Evolutionary conservation across 1,140 invertebrate species (phyloP), one percentile per base, ranked within the genome.

Genomic region (Pseudoatta argentina): DNA sequence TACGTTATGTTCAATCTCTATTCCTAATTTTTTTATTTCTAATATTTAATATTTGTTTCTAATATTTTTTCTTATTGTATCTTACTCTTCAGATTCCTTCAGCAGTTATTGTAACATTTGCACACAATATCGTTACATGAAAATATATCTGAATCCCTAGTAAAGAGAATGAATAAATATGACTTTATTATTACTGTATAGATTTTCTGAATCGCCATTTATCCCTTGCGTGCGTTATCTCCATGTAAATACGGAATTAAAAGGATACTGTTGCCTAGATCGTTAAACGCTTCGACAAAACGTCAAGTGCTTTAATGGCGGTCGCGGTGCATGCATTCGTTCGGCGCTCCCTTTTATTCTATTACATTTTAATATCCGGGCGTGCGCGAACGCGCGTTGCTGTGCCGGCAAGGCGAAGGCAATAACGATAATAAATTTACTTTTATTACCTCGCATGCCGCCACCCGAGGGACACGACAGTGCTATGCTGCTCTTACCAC

Each of bases 341-440:
- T 48, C n/a, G 67, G 48, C 78, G 61, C 48, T 87, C 82, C 71
- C 88, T 77, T 88, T 87, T 88, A 90, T 90, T 87, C 86, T 82
- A 88, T 91, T 89, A 89, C 86, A 87, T 85, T 88, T 91, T 88
- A 88, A 90, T 91, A 87, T 87, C 86, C 78, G 82, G 71, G n/a
- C 76, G 61, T 39, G 64, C 53, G 75, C 39, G 39, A 44, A 44
- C 39, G 39, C 39, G 16, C 44, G 39, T 55, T 61, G 39, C 53
- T 73, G 53, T 69, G 51, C 63, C 69, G 55, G 69, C 57, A 83
- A 59, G 77, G 55, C 85, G 66, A 82, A 82, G 82, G 78, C 86
- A 90, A 87, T 89, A 86, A 85, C 79, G 66, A 92, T 92, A 91
- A 94, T 91, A 87, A 93, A 93, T 93, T 93, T 88, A 90, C 92